A percentile compares a stretch with the other conserved stretches of the same genome.
These are phyloP conservation scores for Dicycla oo DNA, from an alignment of 2,888 invertebrate species.

Conservation along the genomic window DNA sequence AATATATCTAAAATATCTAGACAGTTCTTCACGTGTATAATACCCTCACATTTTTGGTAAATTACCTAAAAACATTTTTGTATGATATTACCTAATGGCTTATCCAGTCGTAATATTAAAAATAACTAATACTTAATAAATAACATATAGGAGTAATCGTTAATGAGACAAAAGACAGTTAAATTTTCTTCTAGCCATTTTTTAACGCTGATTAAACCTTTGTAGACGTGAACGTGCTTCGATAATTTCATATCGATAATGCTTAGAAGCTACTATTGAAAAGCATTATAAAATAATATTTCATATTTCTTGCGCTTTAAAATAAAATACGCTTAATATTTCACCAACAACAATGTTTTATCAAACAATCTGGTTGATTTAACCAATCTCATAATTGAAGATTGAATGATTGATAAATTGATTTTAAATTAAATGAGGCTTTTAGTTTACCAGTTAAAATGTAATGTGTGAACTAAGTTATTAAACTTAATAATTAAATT, in stretches of 20 bases:
- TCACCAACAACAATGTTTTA: not conserved
- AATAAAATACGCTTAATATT: conserved; percentile 35
- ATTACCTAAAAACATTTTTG: conserved; percentile 44
- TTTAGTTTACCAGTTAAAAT: conserved; percentile 27
- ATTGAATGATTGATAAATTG: conserved; percentile 10
- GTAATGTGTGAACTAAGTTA: conserved; percentile 2
- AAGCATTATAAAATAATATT: not conserved
- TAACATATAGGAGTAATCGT: conserved; percentile 16
- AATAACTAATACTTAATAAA: conserved; percentile 48
- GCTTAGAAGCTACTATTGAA: conserved; percentile 4
- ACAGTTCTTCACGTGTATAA: conserved; percentile 36
- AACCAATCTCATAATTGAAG: not conserved
- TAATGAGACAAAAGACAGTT: not conserved
- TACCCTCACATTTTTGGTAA: conserved; percentile 32
- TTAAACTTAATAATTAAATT: conserved; percentile 22
- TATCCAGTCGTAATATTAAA: conserved; percentile 46
- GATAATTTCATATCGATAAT: not conserved
- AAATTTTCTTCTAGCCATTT: too few relatives aligned
- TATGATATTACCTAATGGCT: conserved; percentile 48
- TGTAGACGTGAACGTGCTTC: not conserved
- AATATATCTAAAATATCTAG: not conserved
- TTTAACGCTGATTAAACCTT: not conserved
- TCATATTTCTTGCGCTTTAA: conserved; percentile 21
- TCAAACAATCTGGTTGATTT: conserved; percentile 19
- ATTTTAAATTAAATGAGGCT: conserved; percentile 46